Evolutionary conservation across 2,888 invertebrate genomes (phyloP).

Genomic region (Drosophila mettleri): DNA sequence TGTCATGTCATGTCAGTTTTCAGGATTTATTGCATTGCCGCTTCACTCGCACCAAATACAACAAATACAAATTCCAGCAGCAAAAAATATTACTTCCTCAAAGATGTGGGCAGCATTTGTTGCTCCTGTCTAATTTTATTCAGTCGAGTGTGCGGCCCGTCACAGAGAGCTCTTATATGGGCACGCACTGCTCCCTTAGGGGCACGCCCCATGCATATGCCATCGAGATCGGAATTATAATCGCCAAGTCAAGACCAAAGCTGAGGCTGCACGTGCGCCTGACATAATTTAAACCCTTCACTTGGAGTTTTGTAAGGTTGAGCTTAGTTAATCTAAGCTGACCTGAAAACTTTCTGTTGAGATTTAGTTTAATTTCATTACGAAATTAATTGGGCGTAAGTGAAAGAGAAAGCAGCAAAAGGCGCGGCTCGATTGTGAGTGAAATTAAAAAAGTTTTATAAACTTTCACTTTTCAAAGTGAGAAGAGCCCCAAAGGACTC

Average conservation of each 20-base stretch:
- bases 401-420: not conserved
- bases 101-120: conserved; percentile 54
- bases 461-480: not conserved
- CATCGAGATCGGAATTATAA: conserved; percentile 30
- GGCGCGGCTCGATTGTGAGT: not conserved
- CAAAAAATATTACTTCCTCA: conserved; percentile 50
- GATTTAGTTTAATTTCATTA: conserved; percentile 48
- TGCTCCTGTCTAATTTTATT: conserved; percentile 64
- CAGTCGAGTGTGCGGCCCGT: conserved; percentile 36
- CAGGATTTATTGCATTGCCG: conserved; percentile 81
- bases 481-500: no score
- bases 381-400: conserved; percentile 62
- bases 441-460: conserved; percentile 1
- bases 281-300: conserved; percentile 59
- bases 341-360: conserved; percentile 51
- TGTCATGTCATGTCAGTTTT: conserved; percentile 84
- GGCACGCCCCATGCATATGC: conserved; percentile 11
- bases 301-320: conserved; percentile 63
- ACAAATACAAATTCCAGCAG: conserved; percentile 55
- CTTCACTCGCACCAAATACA: conserved; percentile 50
- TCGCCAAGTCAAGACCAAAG: conserved; percentile 19
- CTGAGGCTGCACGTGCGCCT: conserved; percentile 50
- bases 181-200: conserved; percentile 43
- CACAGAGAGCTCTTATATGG: not conserved
- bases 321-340: conserved; percentile 37